Evolutionary conservation across 2,797 vertebrate genomes (phyloP).

Genomic region (Paramormyrops hopkinsi): DNA sequence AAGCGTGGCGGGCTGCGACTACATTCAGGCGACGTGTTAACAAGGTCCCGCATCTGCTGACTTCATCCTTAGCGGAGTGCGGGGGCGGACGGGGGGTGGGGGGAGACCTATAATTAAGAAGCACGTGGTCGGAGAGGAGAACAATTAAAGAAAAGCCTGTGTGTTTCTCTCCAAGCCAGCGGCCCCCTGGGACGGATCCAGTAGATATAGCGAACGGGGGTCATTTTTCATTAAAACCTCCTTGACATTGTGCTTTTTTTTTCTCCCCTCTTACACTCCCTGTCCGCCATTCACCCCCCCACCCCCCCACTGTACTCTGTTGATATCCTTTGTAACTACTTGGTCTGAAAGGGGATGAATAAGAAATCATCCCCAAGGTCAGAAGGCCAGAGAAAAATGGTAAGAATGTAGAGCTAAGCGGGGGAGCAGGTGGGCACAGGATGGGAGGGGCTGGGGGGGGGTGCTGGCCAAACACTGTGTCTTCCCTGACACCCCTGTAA

Average conservation of each 20-base stretch:
- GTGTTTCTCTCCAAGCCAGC: slow-evolving; percentile 20
- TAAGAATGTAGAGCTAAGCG: slow-evolving; percentile 48
- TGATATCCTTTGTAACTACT: slow-evolving; percentile 28
- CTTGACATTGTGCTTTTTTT: slow-evolving; percentile 44
- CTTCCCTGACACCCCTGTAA: slow-evolving; percentile 1
- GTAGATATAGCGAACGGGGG: slow-evolving; percentile 41
- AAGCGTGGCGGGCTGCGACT: slow-evolving; percentile 27
- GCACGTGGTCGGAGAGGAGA: background rate
- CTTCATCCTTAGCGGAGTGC: slow-evolving; percentile 28
- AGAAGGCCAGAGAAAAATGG: slow-evolving; percentile 49
- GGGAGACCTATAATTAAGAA: slow-evolving; percentile 29
- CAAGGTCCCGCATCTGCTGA: slow-evolving; percentile 24
- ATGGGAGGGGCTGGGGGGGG: slow-evolving; percentile 31
- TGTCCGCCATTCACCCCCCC: background rate
- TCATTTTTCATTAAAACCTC: slow-evolving; percentile 53
- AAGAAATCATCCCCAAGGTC: slow-evolving; percentile 62
- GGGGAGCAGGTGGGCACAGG: slow-evolving; percentile 39
- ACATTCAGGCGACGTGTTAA: slow-evolving; percentile 36
- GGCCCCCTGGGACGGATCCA: slow-evolving; percentile 37
- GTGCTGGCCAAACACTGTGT: slow-evolving; percentile 33
- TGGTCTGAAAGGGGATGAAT: slow-evolving; percentile 50
- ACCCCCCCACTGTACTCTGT: background rate
- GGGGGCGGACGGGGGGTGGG: slow-evolving; percentile 14
- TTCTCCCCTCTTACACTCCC: background rate
- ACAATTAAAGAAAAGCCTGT: slow-evolving; percentile 26